Base-by-base conservation (phyloP, 92 coral and sea anemone species). In the Porites lobata region DNA sequence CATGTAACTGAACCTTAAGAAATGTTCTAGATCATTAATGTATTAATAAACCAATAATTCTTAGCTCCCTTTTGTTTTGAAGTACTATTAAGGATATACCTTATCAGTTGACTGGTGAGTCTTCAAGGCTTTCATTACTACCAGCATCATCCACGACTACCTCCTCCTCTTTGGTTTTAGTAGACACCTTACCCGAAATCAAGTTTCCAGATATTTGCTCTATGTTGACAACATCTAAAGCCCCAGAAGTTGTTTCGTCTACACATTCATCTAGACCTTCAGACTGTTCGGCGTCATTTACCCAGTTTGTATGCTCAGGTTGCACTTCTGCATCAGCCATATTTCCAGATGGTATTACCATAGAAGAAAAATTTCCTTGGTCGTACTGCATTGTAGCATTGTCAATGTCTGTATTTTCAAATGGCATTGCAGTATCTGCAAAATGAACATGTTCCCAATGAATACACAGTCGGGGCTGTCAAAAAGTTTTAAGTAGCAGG, bases 51-150 rank as follows among this genome's bases (percentile, higher is more conserved):
- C 69, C 0, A n/a, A 64, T 64, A 64, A 64, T 64, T 64, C 69
- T 64, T n/a, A 64, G 69, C 69, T 64, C 69, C 69, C 69, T 64
- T n/a, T 64, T 64, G 69, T 64, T 64, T 64, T 64, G 69, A 64
- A 64, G 69, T n/a, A 12, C 69, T 64, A 12, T 64, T 7, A 64
- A 3, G 18, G 18, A 64, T 64, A 64, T 64, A 6, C 69, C 69
- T 64, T 64, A 64, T 64, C 69, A 64, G 26, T 3, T 64, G 69
- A n/a, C 69, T 64, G 69, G 69, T 13, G 69, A 64, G 69, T 64
- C 69, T 64, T 22, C 26, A 64, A 22, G 69, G 17, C 69, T 64
- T 64, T 64, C 20, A 64, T 64, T 64, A 15, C 69, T 18, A 22
- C 69, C 69, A 64, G 69, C 20, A 64, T 64, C 69, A 64, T 64